A percentile compares a stretch with the other conserved stretches of the same genome.
phyloP scores from a whole-genome alignment of 23 tunicate genomes.

The Trididemnum miniatum region DNA sequence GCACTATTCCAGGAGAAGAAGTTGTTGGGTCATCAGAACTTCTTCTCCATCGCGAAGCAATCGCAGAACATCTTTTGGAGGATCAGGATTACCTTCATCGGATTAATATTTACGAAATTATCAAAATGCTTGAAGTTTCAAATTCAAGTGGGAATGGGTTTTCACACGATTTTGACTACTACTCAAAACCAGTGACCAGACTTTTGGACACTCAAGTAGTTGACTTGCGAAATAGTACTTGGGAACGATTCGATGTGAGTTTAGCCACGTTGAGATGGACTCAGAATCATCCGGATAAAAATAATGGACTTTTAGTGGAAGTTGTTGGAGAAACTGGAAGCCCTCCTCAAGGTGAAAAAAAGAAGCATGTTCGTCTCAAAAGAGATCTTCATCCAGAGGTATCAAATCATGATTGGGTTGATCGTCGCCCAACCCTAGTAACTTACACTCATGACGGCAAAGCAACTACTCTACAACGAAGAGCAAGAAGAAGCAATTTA shows the following conservation, averaged over 20 bases:
- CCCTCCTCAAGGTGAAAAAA: background rate
- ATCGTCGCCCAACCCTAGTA: conserved; percentile 69
- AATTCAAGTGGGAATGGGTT: background rate
- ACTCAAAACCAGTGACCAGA: conserved; percentile 28
- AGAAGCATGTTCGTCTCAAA: conserved; percentile 71
- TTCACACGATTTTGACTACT: too few relatives aligned
- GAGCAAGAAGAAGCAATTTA: background rate
- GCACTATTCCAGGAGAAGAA: conserved; percentile 62
- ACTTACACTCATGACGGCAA: conserved; percentile 81
- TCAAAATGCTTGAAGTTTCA: conserved; percentile 28
- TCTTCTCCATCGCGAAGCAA: conserved; percentile 68
- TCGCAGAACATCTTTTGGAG: conserved; percentile 36
- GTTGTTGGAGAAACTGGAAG: conserved; percentile 49
- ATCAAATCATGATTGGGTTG: conserved; percentile 53
- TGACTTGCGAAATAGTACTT: conserved; percentile 68
- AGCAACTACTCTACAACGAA: conserved; percentile 41
- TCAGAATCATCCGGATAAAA: conserved; percentile 20
- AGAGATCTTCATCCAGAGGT: conserved; percentile 47
- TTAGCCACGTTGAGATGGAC: conserved; percentile 50
- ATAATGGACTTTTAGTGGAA: conserved; percentile 80
- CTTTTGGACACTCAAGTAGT: conserved; percentile 70
- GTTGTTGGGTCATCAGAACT: conserved; percentile 64
- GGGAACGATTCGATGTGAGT: conserved; percentile 92
- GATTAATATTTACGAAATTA: conserved; percentile 83
- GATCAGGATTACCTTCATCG: conserved; percentile 52